Evolutionary conservation across 2,113 vertebrate genomes (phyloP).

Genomic region (Isichthys henryi): DNA sequence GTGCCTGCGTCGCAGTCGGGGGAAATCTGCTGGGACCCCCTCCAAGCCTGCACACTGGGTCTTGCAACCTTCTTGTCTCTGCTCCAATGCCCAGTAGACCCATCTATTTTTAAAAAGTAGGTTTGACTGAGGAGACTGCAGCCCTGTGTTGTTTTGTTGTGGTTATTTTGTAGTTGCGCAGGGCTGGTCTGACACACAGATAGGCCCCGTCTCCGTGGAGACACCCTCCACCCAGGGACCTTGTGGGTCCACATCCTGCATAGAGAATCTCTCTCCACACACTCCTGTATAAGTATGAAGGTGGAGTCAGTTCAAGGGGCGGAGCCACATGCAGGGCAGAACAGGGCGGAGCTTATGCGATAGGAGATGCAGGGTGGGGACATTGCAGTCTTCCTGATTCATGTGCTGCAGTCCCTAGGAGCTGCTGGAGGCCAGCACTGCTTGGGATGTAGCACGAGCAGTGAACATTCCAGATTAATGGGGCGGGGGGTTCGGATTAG

Average conservation of each 20-base stretch:
- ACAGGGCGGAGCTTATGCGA: not conserved
- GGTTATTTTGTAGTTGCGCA: constrained; percentile 6
- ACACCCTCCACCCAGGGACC: not conserved
- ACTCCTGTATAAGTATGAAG: not conserved
- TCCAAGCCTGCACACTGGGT: not conserved
- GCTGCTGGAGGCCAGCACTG: not conserved
- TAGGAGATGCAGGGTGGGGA: not conserved
- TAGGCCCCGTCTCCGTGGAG: not conserved
- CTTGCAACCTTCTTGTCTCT: constrained; percentile 6
- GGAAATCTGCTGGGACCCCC: constrained; percentile 5
- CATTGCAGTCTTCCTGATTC: not conserved
- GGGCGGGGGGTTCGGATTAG: not conserved
- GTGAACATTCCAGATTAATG: not conserved
- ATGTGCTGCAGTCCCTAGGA: not conserved
- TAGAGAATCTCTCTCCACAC: not conserved
- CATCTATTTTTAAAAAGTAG: constrained; percentile 11
- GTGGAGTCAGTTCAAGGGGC: not conserved
- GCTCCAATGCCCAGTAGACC: constrained; percentile 12
- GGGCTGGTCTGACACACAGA: not conserved
- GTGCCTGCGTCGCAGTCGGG: constrained; percentile 8
- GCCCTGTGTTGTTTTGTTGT: not conserved
- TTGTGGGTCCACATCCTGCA: not conserved
- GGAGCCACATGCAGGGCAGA: not conserved
- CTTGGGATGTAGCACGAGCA: not conserved
- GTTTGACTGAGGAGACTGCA: constrained; percentile 1